Evolutionary conservation across 2,797 vertebrate genomes (phyloP).

Genomic region (Cetoscarus ocellatus): DNA sequence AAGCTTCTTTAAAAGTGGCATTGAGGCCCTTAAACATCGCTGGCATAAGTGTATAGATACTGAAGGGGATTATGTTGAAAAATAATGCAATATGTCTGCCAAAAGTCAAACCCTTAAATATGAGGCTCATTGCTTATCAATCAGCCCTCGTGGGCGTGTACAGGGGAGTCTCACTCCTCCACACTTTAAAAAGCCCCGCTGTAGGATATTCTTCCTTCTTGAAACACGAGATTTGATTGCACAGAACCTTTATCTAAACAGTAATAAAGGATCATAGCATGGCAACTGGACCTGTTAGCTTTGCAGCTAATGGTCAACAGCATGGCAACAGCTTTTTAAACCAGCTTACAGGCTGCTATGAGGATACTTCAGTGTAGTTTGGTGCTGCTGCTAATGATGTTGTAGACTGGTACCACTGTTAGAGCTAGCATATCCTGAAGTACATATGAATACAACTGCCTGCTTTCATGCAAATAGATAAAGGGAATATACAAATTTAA

Average conservation of each 20-base stretch:
- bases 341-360: background rate
- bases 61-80: too few species aligned
- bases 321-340: background rate
- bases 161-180: too few species aligned
- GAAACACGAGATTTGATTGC: background rate
- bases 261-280: constrained; percentile 9
- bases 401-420: background rate
- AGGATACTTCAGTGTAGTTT: background rate
- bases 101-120: too few species aligned
- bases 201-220: background rate
- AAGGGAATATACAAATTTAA: background rate
- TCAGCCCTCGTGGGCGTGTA: too few species aligned
- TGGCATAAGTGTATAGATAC: too few species aligned
- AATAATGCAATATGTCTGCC: too few species aligned
- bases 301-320: background rate
- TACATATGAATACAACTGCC: background rate
- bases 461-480: background rate
- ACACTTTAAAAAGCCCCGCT: too few species aligned
- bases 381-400: background rate
- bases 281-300: background rate
- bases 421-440: background rate
- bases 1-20: too few species aligned
- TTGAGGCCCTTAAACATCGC: too few species aligned
- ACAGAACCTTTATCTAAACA: background rate
- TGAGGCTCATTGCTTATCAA: too few species aligned